Base-by-base conservation (phyloP, 2,888 invertebrate species). In the Hybos culiciformis region DNA sequence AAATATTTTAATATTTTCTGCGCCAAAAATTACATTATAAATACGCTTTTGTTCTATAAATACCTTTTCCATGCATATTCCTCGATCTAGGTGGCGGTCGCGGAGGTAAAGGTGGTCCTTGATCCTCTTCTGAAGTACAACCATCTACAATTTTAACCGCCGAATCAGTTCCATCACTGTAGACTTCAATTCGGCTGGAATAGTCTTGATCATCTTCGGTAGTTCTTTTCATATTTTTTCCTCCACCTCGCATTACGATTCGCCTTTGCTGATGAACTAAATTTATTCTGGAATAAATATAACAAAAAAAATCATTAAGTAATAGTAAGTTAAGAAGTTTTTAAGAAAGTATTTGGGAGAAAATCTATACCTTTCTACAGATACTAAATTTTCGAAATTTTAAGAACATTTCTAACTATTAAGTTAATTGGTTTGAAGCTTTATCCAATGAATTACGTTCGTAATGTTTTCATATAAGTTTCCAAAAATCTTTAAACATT, bases 41-140 rank as follows among this genome's bases (percentile, higher is more conserved):
- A n/a, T n/a, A n/a, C n/a, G n/a, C n/a, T n/a, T n/a, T n/a, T n/a
- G 11, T 24, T 46, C 15, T 39, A 43, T 46, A 52, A 51, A 51
- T 50, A 54, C 54, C 51, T 32, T 46, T 48, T 37, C 50, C 51
- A 49, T 46, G 51, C 11, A 51, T 42, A 47, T 49, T 53, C 32
- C 54, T 50, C 1, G 51, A 50, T 17, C 53, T 46, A 15, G 63
- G 62, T 18, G 63, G 65, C 20, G 65, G 66, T 29, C 66, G 54
- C 31, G 66, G 66, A 17, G 66, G 66, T 46, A 66, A 43, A 1
- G 66, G 66, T 18, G 66, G 66, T 3, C 65, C 59, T 49, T 60
- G 56, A 48, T 66, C 61, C 42, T 62, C 60, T 18, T 57, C 60
- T 5, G 53, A 52, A 9, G 51, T 54, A 19, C 46, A 48, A 31